These are phyloP conservation scores for Apogon hyalosoma DNA, from an alignment of 2,797 vertebrate species.

Conservation along the genomic window DNA sequence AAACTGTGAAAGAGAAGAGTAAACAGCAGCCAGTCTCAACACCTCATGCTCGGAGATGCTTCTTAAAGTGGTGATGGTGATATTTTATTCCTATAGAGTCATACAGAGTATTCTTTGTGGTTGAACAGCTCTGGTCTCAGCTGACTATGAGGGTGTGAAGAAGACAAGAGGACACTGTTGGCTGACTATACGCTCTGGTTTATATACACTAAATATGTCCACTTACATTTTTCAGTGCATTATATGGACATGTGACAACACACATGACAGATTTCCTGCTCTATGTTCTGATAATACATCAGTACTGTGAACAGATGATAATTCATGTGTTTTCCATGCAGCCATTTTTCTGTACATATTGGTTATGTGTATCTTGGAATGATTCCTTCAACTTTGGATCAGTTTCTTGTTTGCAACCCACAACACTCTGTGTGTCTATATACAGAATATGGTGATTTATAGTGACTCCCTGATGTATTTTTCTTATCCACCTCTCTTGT, in stretches of 20 bases:
- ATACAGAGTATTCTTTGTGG: background rate
- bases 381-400: slow-evolving; percentile 27
- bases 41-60: background rate
- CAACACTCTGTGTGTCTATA: background rate
- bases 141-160: background rate
- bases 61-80: background rate
- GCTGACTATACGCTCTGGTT: slow-evolving; percentile 5
- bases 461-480: slow-evolving; percentile 10
- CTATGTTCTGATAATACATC: slow-evolving; percentile 29
- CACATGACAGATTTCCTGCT: slow-evolving; percentile 29
- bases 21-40: background rate
- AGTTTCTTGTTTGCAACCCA: slow-evolving; percentile 25
- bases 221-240: too few relatives aligned
- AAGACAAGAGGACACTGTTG: slow-evolving; percentile 12
- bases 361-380: slow-evolving; percentile 20
- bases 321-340: slow-evolving; percentile 37
- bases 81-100: background rate
- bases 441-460: slow-evolving; percentile 14
- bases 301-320: slow-evolving; percentile 52
- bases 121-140: background rate
- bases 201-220: slow-evolving; percentile 7
- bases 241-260: slow-evolving; percentile 36
- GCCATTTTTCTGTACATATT: slow-evolving; percentile 34
- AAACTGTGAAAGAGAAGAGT: slow-evolving; percentile 9
- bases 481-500: background rate